A percentile compares a stretch with the other conserved stretches of the same genome.
phyloP scores from a whole-genome alignment of 2,797 vertebrate species.

The Sebastes dallii region DNA sequence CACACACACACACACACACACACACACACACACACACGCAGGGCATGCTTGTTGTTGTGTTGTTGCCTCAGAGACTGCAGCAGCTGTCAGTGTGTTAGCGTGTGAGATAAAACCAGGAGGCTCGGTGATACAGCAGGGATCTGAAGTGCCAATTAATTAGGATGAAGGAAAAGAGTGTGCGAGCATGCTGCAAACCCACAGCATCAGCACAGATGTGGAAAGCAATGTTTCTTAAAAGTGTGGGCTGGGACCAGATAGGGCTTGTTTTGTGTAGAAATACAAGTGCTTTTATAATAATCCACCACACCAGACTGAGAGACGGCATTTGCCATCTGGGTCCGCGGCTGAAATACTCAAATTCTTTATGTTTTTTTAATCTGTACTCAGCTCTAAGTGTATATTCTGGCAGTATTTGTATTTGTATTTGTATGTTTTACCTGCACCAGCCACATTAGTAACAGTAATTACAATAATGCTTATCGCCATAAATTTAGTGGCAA shows the following conservation, averaged over 20 bases:
- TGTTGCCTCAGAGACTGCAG: slow-evolving; percentile 67
- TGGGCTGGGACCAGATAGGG: background rate
- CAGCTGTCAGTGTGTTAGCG: slow-evolving; percentile 76
- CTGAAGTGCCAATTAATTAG: slow-evolving; percentile 78
- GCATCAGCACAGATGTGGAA: slow-evolving; percentile 49
- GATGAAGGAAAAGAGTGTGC: slow-evolving; percentile 57
- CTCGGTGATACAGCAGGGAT: slow-evolving; percentile 66
- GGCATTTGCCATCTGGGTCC: background rate
- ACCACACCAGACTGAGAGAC: background rate
- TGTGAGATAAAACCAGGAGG: slow-evolving; percentile 69
- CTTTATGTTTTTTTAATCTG: background rate
- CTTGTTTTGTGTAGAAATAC: background rate
- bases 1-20: background rate
- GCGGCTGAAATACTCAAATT: background rate
- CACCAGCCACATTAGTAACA: slow-evolving; percentile 1
- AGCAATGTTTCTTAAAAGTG: slow-evolving; percentile 15
- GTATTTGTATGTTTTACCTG: too few relatives aligned
- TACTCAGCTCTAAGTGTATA: background rate
- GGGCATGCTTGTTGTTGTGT: slow-evolving; percentile 25
- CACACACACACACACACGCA: background rate
- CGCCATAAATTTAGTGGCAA: background rate
- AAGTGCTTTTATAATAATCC: background rate
- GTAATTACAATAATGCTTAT: slow-evolving; percentile 4
- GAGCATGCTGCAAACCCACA: slow-evolving; percentile 33
- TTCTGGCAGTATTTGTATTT: background rate